These are phyloP conservation scores for Pionites leucogaster DNA, from an alignment of 2,113 vertebrate genomes.

Conservation along the genomic window DNA sequence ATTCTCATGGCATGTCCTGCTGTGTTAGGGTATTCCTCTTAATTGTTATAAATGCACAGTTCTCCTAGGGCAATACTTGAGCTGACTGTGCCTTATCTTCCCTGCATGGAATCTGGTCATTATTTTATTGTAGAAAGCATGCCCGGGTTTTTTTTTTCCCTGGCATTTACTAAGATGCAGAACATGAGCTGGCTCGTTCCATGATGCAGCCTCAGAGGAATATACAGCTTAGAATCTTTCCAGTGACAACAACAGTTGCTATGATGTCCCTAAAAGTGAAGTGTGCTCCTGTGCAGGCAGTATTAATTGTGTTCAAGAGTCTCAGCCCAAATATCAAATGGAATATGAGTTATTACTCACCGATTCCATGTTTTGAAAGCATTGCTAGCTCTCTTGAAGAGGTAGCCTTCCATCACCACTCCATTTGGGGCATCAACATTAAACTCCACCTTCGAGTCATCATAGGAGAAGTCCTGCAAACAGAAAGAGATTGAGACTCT, in stretches of 20 bases:
- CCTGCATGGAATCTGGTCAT: neutral
- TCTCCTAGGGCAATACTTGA: neutral
- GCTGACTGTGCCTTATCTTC: neutral
- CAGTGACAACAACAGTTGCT: neutral
- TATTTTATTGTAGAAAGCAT: neutral
- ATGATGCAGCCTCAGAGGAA: neutral
- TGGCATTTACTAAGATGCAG: neutral
- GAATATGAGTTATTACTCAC: constrained; percentile 61
- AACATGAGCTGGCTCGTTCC: neutral
- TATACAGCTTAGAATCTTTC: neutral
- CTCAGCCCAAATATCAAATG: neutral
- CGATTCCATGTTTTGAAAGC: constrained; percentile 99
- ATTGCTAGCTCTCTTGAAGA: constrained; percentile 98
- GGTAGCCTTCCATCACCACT: constrained; percentile 98
- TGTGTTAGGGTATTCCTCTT: neutral
- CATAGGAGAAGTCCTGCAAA: constrained; percentile 90
- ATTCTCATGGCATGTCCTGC: neutral
- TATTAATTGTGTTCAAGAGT: neutral
- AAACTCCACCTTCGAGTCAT: constrained; percentile 92
- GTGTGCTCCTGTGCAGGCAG: neutral
- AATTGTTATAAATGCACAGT: neutral
- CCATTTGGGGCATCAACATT: constrained; percentile 93
- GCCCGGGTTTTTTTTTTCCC: neutral
- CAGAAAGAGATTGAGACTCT: neutral
- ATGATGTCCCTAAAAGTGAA: neutral